Percentiles rank a stretch among this genome's conserved stretches.
These are phyloP conservation scores for Myrmecophaga tridactyla DNA, from an alignment of 2,113 vertebrate species.

Conservation along the genomic window DNA sequence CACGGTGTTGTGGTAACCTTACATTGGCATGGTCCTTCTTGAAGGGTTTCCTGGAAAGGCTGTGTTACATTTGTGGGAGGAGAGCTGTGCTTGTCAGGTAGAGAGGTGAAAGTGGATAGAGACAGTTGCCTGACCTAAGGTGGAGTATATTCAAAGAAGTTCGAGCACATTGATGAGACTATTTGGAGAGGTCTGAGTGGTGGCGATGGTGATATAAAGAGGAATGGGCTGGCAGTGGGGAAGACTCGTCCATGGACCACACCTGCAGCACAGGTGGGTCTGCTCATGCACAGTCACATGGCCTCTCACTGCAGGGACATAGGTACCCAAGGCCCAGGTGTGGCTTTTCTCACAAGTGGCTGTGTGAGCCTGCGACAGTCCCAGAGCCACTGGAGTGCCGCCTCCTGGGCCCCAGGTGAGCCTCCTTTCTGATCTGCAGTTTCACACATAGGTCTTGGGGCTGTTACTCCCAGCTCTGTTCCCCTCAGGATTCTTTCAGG, in stretches of 20 bases:
- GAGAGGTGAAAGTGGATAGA: not conserved
- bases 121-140: not conserved
- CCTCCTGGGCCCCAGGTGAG: not conserved
- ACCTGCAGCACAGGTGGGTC: too few species aligned
- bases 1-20: fast-evolving
- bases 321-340: fast-evolving
- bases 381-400: not conserved
- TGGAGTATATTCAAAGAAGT: not conserved
- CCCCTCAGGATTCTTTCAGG: not conserved
- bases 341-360: not conserved
- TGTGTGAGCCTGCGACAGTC: fast-evolving
- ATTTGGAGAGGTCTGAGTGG: too few species aligned
- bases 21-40: fast-evolving
- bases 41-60: not conserved
- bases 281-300: not conserved
- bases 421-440: not conserved
- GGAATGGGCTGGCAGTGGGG: not conserved
- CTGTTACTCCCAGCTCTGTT: not conserved
- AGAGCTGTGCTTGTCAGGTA: too few species aligned
- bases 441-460: too few species aligned
- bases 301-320: fast-evolving
- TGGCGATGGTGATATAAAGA: not conserved
- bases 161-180: fast-evolving
- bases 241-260: not conserved
- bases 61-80: fast-evolving